Conservation (phyloP, 2,888 invertebrate species). For the Julus scandinavius region DNA sequence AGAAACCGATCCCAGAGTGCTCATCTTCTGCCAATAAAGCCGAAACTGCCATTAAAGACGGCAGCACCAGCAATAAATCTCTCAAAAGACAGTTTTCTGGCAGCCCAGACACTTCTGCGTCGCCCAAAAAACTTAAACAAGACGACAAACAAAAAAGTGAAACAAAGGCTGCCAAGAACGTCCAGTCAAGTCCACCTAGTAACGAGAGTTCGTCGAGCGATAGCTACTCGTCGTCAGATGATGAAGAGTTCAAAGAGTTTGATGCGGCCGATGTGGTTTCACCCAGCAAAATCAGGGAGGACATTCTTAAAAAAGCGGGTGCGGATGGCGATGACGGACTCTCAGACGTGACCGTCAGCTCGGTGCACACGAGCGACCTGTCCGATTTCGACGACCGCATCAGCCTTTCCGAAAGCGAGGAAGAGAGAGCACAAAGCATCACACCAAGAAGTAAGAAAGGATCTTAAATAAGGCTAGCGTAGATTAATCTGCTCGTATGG, state of each 20-base stretch:
- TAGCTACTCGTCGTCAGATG: background rate
- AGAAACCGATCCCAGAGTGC: background rate
- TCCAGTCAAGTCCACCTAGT: background rate
- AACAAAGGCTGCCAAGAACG: background rate
- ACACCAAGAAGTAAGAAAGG: conserved; percentile 45
- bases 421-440: conserved; percentile 60
- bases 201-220: background rate
- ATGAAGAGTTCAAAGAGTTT: conserved; percentile 21
- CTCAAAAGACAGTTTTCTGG: background rate
- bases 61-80: background rate
- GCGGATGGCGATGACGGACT: conserved; percentile 56
- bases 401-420: conserved; percentile 63
- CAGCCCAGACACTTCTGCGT: background rate
- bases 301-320: background rate
- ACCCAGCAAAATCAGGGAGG: background rate
- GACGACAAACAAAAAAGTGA: background rate
- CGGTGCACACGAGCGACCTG: conserved; percentile 67
- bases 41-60: background rate
- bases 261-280: background rate
- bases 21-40: background rate
- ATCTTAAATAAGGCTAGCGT: background rate
- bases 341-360: conserved; percentile 65
- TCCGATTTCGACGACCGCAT: conserved; percentile 65
- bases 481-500: background rate
- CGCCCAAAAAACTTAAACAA: background rate